phyloP scores from a whole-genome alignment of 2,888 invertebrate species.

The Calameuta idolon region DNA sequence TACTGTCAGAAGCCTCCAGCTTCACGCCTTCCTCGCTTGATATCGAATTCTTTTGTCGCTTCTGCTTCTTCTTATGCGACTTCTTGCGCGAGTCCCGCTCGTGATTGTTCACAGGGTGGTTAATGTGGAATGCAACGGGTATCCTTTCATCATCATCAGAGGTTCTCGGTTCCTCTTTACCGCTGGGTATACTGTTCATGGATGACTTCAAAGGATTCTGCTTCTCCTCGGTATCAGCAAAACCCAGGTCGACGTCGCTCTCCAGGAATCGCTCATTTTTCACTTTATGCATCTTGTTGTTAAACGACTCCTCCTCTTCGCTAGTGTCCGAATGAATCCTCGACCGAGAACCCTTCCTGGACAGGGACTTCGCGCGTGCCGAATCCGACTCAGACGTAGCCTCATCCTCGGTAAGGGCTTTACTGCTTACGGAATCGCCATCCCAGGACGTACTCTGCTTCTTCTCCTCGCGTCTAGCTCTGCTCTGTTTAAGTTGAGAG shows the following conservation, averaged over 20 bases:
- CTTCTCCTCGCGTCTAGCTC: slow-evolving; percentile 89
- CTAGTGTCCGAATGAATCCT: slow-evolving; percentile 85
- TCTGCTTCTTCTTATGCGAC: slow-evolving; percentile 85
- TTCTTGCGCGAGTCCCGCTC: slow-evolving; percentile 74
- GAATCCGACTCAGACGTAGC: slow-evolving; percentile 67
- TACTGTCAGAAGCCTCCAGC: slow-evolving; percentile 44
- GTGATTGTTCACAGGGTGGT: slow-evolving; percentile 58
- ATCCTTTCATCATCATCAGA: slow-evolving; percentile 63
- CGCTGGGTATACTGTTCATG: slow-evolving; percentile 44
- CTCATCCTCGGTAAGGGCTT: slow-evolving; percentile 64
- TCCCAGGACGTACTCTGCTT: slow-evolving; percentile 90
- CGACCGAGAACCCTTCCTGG: slow-evolving; percentile 77
- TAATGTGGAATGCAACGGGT: slow-evolving; percentile 48
- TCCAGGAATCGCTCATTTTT: slow-evolving; percentile 75
- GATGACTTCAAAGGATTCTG: slow-evolving; percentile 51
- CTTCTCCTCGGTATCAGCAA: slow-evolving; percentile 66
- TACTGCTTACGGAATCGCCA: slow-evolving; percentile 78
- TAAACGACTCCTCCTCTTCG: slow-evolving; percentile 75
- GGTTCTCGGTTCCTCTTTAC: slow-evolving; percentile 60
- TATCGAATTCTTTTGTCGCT: slow-evolving; percentile 78
- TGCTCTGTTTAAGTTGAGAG: slow-evolving; percentile 86
- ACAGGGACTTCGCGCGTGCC: slow-evolving; percentile 70
- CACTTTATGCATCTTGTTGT: slow-evolving; percentile 70
- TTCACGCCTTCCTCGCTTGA: slow-evolving; percentile 64
- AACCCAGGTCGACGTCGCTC: slow-evolving; percentile 70